Base-by-base conservation (phyloP, 1,140 invertebrate species). In the Zaprionus tsacasi region DNA sequence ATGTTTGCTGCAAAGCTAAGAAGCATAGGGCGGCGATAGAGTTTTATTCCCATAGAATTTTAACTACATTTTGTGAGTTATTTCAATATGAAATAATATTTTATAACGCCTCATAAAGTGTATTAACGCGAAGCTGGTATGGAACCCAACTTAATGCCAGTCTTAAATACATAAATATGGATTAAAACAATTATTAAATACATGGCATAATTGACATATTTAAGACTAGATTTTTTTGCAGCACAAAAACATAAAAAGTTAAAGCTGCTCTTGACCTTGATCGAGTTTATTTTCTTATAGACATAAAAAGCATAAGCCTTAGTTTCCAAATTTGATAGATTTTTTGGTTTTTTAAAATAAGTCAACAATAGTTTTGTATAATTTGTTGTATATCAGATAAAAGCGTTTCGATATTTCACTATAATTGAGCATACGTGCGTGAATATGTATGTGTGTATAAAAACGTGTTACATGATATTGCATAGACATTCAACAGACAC, bases 311-410 rank as follows among this genome's bases (percentile, higher is more conserved):
- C 38, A 55, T 50, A 50, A 50, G 45, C 50, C 52, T 65, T 11
- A 65, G 38, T 12, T 12, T 40, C 13, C 1, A 52, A 63, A 50
- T 63, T 63, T 1, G 25, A 38, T 60, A n/a, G 15, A 15, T 17
- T 45, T 8, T 15, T 15, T 15, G 38, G 12, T 40, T 40, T 38
- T 40, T 40, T 55, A 55, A 55, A 65, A 65, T 65, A 65, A 25
- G 35, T 65, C 50, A 65, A 65, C 63, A 65, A 65, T 60, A 48
- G 38, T 65, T 65, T 33, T 65, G 63, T 56, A 65, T 65, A 65
- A 55, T 43, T 65, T 30, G 52, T 65, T 58, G 35, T 27, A 45
- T 27, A 38, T 54, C 25, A 65, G 54, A 65, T 65, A 54, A 65
- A 65, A 55, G 63, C 52, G 50, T 55, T 65, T 65, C 15, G 35